Evolutionary conservation across 2,113 vertebrate species (phyloP).

Genomic region (Eira barbara): DNA sequence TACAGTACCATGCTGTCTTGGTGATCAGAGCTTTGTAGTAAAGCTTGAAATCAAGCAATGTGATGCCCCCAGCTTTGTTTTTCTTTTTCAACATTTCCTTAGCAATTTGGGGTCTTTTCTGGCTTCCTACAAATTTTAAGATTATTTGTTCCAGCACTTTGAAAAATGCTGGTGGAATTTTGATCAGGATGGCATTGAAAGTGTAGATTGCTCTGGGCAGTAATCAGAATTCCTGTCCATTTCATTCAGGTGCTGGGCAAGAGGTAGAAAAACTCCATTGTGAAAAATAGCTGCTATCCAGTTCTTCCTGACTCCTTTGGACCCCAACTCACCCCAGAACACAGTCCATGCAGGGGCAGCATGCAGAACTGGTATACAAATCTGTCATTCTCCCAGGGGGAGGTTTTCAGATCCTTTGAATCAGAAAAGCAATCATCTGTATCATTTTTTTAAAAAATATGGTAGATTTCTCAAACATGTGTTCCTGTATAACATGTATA

Average conservation of each 20-base stretch:
- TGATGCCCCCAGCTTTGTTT: no score
- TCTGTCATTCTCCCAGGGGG: constrained; percentile 11
- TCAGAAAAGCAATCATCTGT: neutral
- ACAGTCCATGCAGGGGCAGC: neutral
- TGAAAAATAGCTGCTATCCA: constrained; percentile 30
- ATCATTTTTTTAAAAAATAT: neutral
- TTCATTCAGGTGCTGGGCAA: neutral
- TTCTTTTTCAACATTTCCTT: no score
- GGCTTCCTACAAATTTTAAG: no score
- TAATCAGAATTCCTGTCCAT: constrained; percentile 11
- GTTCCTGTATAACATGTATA: neutral
- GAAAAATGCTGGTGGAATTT: no score
- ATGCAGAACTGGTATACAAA: neutral
- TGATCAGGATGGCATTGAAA: no score
- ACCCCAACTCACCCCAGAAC: neutral
- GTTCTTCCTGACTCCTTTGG: neutral
- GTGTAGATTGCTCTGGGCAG: no score
- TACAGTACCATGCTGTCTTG: no score
- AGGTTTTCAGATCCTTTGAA: neutral
- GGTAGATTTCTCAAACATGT: neutral
- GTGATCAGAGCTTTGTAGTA: no score
- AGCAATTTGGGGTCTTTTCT: no score
- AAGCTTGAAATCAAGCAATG: no score
- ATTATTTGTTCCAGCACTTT: no score
- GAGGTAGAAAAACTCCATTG: neutral